Conservation (phyloP, 2,888 invertebrate genomes). For the Epirrhoe tristata region DNA sequence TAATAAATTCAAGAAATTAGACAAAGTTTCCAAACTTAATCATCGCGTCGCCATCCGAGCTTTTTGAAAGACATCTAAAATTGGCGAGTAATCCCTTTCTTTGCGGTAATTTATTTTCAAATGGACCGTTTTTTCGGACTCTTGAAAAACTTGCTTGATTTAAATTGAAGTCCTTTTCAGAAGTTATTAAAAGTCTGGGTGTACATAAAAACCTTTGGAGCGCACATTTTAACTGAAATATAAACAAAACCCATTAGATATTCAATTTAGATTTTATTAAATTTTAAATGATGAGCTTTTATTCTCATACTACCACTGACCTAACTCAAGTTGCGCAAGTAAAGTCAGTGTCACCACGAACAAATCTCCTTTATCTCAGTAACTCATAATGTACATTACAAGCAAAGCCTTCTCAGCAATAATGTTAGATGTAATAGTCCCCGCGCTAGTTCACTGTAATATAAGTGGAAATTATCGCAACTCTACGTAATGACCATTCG, state of each 20-base stretch:
- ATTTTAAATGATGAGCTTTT: neutral
- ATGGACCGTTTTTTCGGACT: slow-evolving; percentile 53
- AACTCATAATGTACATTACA: slow-evolving; percentile 14
- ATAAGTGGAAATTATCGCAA: slow-evolving; percentile 51
- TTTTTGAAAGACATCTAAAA: slow-evolving; percentile 60
- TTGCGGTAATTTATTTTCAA: slow-evolving; percentile 59
- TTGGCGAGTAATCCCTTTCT: slow-evolving; percentile 62
- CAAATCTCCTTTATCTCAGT: slow-evolving; percentile 8
- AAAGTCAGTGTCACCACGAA: slow-evolving; percentile 4
- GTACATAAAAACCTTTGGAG: slow-evolving; percentile 8
- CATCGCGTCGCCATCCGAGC: slow-evolving; percentile 54
- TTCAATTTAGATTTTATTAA: neutral
- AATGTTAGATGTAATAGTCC: slow-evolving; percentile 20
- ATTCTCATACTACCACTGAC: neutral
- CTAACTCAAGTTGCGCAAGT: neutral
- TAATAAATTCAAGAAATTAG: slow-evolving; percentile 59
- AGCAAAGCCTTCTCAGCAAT: slow-evolving; percentile 26
- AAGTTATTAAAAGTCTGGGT: slow-evolving; percentile 22
- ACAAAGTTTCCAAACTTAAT: slow-evolving; percentile 59
- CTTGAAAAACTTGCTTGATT: slow-evolving; percentile 46
- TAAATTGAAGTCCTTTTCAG: slow-evolving; percentile 51
- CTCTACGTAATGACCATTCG: slow-evolving; percentile 60
- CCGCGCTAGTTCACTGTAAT: slow-evolving; percentile 17
- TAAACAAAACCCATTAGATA: slow-evolving; percentile 2
- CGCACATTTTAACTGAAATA: slow-evolving; percentile 7